phyloP scores from a whole-genome alignment of 1,140 invertebrate species.

The honey bee (Apis mellifera) region DNA sequence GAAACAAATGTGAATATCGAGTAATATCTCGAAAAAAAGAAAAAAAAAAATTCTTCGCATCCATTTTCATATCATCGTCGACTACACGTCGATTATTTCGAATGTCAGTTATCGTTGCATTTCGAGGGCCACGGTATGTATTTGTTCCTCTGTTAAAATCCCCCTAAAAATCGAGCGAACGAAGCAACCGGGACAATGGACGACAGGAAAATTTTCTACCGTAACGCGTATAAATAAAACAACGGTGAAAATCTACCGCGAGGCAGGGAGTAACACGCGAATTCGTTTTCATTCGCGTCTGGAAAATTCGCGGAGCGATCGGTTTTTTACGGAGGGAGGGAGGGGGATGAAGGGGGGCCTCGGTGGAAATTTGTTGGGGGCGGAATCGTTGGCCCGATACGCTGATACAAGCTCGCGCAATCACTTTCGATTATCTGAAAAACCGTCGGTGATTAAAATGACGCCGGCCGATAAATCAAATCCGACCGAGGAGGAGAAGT shows the following conservation, averaged over 20 bases:
- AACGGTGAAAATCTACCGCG: neutral
- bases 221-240: neutral
- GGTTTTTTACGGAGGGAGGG: neutral
- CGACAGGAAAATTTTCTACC: neutral
- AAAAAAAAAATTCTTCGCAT: no score
- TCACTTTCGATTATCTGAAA: conserved; percentile 53
- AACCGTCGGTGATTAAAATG: conserved; percentile 51
- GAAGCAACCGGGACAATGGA: neutral
- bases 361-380: conserved; percentile 34
- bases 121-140: no score
- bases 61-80: no score
- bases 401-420: conserved; percentile 36
- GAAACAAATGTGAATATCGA: no score
- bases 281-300: conserved; percentile 1
- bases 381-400: conserved; percentile 24
- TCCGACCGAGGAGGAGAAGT: neutral
- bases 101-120: no score
- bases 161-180: neutral
- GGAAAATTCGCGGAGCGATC: conserved; percentile 22
- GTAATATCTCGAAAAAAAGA: no score
- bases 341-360: no score
- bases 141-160: no score
- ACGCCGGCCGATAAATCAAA: conserved; percentile 35
- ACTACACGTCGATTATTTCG: no score
- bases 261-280: neutral